phyloP scores from a whole-genome alignment of 2,797 vertebrate genomes.

The Hippopotamyrus pictus region DNA sequence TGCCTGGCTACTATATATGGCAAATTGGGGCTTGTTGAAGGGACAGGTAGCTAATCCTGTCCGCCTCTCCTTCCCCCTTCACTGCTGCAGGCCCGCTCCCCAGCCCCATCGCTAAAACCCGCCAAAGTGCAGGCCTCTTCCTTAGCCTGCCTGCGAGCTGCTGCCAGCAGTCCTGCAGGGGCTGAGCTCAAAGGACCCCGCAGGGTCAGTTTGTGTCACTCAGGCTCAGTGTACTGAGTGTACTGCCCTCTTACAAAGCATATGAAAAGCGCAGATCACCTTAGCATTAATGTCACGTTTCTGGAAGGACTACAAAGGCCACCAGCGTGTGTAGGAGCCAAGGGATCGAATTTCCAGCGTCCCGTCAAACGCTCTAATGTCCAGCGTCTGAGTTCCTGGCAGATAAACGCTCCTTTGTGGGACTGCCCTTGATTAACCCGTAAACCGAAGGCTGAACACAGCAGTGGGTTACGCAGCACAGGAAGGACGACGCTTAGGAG shows the following conservation, averaged over 20 bases:
- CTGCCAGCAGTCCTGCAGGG: background rate
- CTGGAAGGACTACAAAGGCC: constrained; percentile 32
- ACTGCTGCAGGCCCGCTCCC: background rate
- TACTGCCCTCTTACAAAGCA: background rate
- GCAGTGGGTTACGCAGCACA: background rate
- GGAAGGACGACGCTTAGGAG: background rate
- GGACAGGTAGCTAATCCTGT: constrained; percentile 6
- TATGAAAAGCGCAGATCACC: background rate
- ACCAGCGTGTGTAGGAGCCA: constrained; percentile 5
- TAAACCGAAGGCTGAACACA: background rate
- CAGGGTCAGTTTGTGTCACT: constrained; percentile 13
- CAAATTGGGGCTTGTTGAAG: background rate
- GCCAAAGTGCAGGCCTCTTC: background rate
- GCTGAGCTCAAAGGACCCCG: background rate
- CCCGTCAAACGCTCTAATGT: constrained; percentile 17
- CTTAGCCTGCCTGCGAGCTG: background rate
- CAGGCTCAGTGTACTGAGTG: background rate
- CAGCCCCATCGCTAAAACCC: too few relatives aligned
- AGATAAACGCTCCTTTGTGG: constrained; percentile 20
- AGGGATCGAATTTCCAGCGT: constrained; percentile 17
- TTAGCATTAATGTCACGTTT: constrained; percentile 19
- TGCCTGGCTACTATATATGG: background rate
- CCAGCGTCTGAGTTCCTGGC: constrained; percentile 16
- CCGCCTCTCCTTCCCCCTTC: background rate
- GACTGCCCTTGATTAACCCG: constrained; percentile 24